Base-by-base conservation (phyloP, 2,888 invertebrate species). In the Lycocerus yunnanus region DNA sequence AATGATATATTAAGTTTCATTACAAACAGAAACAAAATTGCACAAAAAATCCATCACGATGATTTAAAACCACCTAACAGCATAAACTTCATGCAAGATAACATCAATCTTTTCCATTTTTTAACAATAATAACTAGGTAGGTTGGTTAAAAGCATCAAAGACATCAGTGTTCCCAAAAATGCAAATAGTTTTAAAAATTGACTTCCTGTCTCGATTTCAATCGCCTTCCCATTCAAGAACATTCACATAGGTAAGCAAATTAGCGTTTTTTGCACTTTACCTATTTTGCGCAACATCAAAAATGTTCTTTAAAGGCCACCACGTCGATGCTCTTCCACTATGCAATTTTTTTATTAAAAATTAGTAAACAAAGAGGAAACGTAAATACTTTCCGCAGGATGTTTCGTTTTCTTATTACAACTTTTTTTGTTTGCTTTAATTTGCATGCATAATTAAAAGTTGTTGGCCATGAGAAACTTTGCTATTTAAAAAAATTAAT, bases 391-490 rank as follows among this genome's bases (percentile, higher is more conserved):
- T 63, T 63, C 61, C 61, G 61, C 61, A 63, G 61, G 61, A 63
- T 63, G 61, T 63, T 63, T 63, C 61, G 61, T 63, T 63, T 63
- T 63, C 61, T 63, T 63, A 43, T 63, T 18, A 15, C 20, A 63
- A 63, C 43, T 43, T 43, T 63, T 61, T 63, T 63, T 63, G 61
- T 63, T 63, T 63, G 61, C 61, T 63, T 63, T 63, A 63, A 63
- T 63, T 63, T 63, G 61, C 20, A 63, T 63, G 20, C 61, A 63
- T 63, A 63, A 63, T 63, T 63, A 63, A 63, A 63, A 63, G 61
- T 63, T 63, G 61, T 63, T 63, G 61, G 20, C 61, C 61, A 63
- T 63, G 61, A 63, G 61, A 63, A 60, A 63, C 20, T 20, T 63
- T 63, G 18, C 20, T 63, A 18, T 63, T 63, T 63, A 16, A 63